Base-by-base conservation (phyloP, 2,797 vertebrate genomes). In the Coregonus ussuriensis region DNA sequence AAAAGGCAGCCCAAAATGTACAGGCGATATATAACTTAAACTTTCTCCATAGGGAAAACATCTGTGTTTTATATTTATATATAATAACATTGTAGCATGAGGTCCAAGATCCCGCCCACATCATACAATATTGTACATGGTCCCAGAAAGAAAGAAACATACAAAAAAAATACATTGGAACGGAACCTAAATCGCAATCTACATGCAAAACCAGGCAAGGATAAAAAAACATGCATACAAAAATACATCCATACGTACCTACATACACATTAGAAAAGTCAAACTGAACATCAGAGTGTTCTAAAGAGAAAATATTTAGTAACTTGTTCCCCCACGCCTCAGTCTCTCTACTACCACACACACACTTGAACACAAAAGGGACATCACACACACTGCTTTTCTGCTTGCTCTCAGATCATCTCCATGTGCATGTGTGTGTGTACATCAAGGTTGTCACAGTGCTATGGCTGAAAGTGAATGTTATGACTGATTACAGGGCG, bases 21-120 rank as follows among this genome's bases (percentile, higher is more conserved):
- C 95, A 95, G 95, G 94, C 93, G 91, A 56, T 91, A 91, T 93
- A 94, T 95, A 95, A 95, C 94, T 94, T 95, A 95, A 94, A 95
- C 96, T 96, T 96, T 97, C 96, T 95, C 96, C 96, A 96, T 96
- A 96, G 96, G 95, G 96, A 97, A 97, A 96, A 96, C 93, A 89
- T 91, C 88, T 84, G 86, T 88, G 89, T 93, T 92, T 93, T 90
- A 93, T 93, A 94, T 93, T 93, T 90, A 94, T 95, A 95, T 95
- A 94, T 94, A 95, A 95, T 95, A 95, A 94, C 91, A 94, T 94
- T 94, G 94, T 95, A 94, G 94, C 94, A 93, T 93, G 94, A 96
- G 95, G 94, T 94, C 94, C 92, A 92, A 94, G 92, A 93, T 93
- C 89, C 90, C 91, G 93, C 90, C 94, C 92, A 93, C 89, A 89